These are phyloP conservation scores for Meriones psammophilus DNA, from an alignment of 2,797 vertebrate genomes.

Conservation along the genomic window DNA sequence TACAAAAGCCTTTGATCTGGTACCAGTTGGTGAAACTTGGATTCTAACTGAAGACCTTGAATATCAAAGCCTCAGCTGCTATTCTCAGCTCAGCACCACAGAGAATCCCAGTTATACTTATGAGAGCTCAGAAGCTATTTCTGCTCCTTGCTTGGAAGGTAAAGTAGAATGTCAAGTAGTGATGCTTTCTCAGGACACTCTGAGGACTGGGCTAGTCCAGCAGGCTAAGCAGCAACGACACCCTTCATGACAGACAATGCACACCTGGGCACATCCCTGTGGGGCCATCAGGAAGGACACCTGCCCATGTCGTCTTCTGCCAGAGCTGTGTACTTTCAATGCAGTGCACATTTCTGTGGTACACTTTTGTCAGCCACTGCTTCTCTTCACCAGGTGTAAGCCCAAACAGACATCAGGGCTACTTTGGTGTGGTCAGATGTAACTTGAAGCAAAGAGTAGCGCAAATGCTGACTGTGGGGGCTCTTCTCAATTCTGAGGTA, in stretches of 20 bases:
- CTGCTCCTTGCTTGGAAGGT: slow-evolving; percentile 76
- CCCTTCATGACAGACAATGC: neutral
- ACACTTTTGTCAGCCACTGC: slow-evolving; percentile 16
- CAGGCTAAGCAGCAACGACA: slow-evolving; percentile 60
- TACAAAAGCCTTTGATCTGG: slow-evolving; percentile 73
- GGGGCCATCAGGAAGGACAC: neutral
- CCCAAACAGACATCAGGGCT: slow-evolving; percentile 10
- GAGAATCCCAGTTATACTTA: slow-evolving; percentile 56
- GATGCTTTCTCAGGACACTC: slow-evolving; percentile 60
- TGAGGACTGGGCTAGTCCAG: slow-evolving; percentile 71
- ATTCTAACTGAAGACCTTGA: slow-evolving; percentile 77
- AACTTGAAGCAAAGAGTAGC: slow-evolving; percentile 89
- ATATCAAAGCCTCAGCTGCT: slow-evolving; percentile 82
- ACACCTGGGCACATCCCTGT: neutral
- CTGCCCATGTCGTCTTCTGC: neutral
- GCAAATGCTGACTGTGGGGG: slow-evolving; percentile 93
- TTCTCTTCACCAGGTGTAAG: slow-evolving; percentile 36
- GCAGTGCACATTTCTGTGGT: neutral
- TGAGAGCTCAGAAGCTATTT: slow-evolving; percentile 55
- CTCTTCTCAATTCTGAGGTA: slow-evolving; percentile 94
- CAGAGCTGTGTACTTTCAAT: neutral
- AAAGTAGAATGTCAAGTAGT: slow-evolving; percentile 54
- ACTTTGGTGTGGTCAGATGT: slow-evolving; percentile 58
- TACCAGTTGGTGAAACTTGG: slow-evolving; percentile 70
- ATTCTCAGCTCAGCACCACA: slow-evolving; percentile 58